Percentiles rank a stretch among this genome's conserved stretches.
Evolutionary conservation across 2,113 vertebrate genomes (phyloP).

Genomic region (Noctilio leporinus): DNA sequence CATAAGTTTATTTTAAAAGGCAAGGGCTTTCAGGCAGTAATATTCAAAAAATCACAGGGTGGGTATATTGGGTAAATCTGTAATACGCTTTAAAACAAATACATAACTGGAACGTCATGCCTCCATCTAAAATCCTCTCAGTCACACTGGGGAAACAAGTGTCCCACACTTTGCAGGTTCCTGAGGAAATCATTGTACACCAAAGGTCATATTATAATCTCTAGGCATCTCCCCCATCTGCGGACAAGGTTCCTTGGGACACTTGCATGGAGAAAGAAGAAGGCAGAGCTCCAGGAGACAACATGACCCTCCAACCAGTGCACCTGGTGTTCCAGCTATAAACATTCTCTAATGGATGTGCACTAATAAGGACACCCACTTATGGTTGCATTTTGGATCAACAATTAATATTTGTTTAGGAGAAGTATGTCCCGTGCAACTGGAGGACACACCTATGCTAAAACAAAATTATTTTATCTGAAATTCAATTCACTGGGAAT

Average conservation of each 20-base stretch:
- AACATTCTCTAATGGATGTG: not conserved
- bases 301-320: not conserved
- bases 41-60: not conserved
- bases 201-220: no score
- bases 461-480: not conserved
- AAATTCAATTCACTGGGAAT: not conserved
- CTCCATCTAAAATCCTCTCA: not conserved
- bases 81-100: not conserved
- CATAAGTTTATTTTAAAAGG: not conserved
- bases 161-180: not conserved
- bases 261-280: no score
- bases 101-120: not conserved
- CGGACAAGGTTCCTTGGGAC: not conserved
- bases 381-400: not conserved
- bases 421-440: not conserved
- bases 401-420: not conserved
- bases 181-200: not conserved
- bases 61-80: not conserved
- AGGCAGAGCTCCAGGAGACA: not conserved
- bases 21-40: not conserved
- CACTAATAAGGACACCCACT: not conserved
- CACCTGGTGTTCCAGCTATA: not conserved
- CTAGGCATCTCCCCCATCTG: not conserved
- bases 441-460: not conserved
- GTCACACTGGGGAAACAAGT: not conserved